Evolutionary conservation across 2,888 invertebrate genomes (phyloP), one percentile per base, ranked within the genome.

Genomic region (Hirtodrosophila histrioides): DNA sequence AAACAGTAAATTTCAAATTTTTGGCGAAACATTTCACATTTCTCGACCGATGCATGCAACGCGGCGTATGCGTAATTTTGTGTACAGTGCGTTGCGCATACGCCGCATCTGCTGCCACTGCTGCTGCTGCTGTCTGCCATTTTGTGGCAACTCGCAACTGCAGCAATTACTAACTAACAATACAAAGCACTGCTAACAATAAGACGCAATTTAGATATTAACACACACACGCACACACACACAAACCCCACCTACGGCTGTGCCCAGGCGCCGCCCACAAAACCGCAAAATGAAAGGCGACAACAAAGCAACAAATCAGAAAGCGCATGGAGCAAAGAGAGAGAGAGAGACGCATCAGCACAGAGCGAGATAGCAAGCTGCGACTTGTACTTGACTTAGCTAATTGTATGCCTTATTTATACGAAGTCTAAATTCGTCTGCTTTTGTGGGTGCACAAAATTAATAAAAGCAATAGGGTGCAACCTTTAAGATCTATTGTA

Each of bases 191-290:
- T 5, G 6, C 27, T 27, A 50, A 57, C 35, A 53, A 57, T 63
- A 50, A 69, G 44, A 41, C 74, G 65, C 69, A 65, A 64, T 69
- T 77, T 56, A 36, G 10, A 44, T 49, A 9, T 50, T 67, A 62
- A 48, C 17, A 17, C 17, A 17, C n/a, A n/a, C n/a, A 67, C 63
- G 58, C 36, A 35, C 41, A 24, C 44, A 33, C 27, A 9, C 9
- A 31, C 27, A 53, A 61, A 64, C 75, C 68, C 77, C 70, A 64
- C 75, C 69, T 71, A 68, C 57, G 29, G 35, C 35, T 58, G 43
- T 23, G 24, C 35, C 1, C 36, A 61, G 61, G 64, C 86, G 67
- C 84, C 86, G 81, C 86, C 84, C 81, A 73, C 84, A 73, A 78
- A 76, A 70, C 54, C 77, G 73, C 73, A 71, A 75, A 70, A 56